Evolutionary conservation across 53 echinoderm and acorn worm species (phyloP).

Genomic region (Holothuria scabra): DNA sequence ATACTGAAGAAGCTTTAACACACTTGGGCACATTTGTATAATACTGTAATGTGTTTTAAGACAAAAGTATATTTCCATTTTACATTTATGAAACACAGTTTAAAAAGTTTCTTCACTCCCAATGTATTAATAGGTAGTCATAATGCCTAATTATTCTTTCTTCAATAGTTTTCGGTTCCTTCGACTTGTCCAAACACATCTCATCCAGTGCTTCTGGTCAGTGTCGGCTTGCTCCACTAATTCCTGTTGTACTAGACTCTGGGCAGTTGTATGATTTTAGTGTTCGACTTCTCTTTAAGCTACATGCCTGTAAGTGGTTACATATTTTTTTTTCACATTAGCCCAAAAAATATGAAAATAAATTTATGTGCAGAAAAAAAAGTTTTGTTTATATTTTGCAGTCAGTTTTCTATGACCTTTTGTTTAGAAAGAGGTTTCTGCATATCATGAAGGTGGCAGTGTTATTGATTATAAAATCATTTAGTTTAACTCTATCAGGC

Average conservation of each 20-base stretch:
- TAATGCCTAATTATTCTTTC: no score
- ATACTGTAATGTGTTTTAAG: not conserved
- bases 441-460: no score
- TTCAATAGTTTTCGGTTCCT: slow-evolving; percentile 84
- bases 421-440: no score
- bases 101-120: no score
- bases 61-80: no score
- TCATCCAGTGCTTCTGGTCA: slow-evolving; percentile 84
- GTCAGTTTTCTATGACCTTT: not conserved
- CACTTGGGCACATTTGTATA: not conserved
- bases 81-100: no score
- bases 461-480: no score
- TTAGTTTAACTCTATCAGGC: no score
- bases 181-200: slow-evolving; percentile 81
- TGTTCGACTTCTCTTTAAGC: slow-evolving; percentile 92
- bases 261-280: slow-evolving; percentile 94
- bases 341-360: not conserved
- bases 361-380: not conserved
- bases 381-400: not conserved
- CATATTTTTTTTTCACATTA: not conserved
- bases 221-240: slow-evolving; percentile 90
- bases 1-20: no score
- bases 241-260: slow-evolving; percentile 83
- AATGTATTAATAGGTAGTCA: no score
- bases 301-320: slow-evolving; percentile 92